These are phyloP conservation scores for Synanthedon vespiformis DNA, from an alignment of 2,888 invertebrate species.

Conservation along the genomic window DNA sequence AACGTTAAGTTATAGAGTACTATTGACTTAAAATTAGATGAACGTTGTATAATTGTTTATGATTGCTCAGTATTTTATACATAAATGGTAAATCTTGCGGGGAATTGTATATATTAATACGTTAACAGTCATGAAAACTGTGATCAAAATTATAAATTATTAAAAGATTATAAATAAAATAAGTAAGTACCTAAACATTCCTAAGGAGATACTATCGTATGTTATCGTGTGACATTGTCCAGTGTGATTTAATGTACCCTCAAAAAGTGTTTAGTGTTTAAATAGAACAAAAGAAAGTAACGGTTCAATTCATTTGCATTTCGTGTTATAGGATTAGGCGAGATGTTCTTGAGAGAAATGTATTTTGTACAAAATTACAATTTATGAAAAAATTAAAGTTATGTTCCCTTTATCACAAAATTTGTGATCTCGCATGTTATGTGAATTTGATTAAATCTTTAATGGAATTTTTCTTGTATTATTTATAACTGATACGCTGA, in stretches of 20 bases:
- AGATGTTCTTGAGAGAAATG: slow-evolving; percentile 47
- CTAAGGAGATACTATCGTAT: slow-evolving; percentile 63
- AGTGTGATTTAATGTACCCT: slow-evolving; percentile 7
- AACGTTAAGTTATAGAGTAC: slow-evolving; percentile 61
- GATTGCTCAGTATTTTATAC: slow-evolving; percentile 68
- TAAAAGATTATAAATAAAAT: slow-evolving; percentile 65
- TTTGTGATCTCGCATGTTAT: slow-evolving; percentile 55
- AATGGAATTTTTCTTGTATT: slow-evolving; percentile 8
- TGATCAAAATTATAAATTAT: slow-evolving; percentile 71
- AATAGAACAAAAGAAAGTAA: slow-evolving; percentile 11
- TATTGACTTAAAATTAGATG: slow-evolving; percentile 55
- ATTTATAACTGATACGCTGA: no score
- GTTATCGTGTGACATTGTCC: slow-evolving; percentile 19
- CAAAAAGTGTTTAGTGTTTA: slow-evolving; percentile 41
- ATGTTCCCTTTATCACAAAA: slow-evolving; percentile 46
- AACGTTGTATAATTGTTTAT: slow-evolving; percentile 61
- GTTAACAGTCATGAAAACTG: slow-evolving; percentile 68
- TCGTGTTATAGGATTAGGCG: slow-evolving; percentile 34
- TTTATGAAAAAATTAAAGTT: slow-evolving; percentile 30
- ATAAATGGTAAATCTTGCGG: slow-evolving; percentile 48
- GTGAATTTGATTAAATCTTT: slow-evolving; percentile 56
- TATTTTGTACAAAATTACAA: slow-evolving; percentile 69
- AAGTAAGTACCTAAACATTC: slow-evolving; percentile 65
- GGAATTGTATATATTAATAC: slow-evolving; percentile 65
- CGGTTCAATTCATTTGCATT: slow-evolving; percentile 36